Evolutionary conservation across 2,113 vertebrate genomes (phyloP).

Genomic region (Rhinoderma darwinii): DNA sequence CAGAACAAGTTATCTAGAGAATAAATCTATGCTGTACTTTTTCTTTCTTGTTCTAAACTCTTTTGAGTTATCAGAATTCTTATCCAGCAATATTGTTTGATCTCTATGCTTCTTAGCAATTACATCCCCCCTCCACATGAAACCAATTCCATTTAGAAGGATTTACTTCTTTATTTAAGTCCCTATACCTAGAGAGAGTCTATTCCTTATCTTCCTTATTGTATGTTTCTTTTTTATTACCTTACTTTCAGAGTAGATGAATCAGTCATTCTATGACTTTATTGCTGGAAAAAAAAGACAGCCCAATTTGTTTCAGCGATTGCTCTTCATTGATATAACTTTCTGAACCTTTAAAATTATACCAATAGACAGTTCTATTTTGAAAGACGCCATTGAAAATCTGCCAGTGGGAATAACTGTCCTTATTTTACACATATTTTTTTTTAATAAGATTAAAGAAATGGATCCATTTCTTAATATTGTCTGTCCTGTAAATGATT

Average conservation of each 20-base stretch:
- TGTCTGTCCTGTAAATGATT: constrained; percentile 7
- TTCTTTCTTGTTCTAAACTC: constrained; percentile 42
- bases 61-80: constrained; percentile 50
- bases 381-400: constrained; percentile 31
- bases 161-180: constrained; percentile 60
- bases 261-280: constrained; percentile 60
- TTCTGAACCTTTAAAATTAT: constrained; percentile 60
- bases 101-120: constrained; percentile 57
- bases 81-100: constrained; percentile 55
- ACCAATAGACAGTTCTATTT: constrained; percentile 52
- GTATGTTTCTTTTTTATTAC: constrained; percentile 58
- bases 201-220: constrained; percentile 60
- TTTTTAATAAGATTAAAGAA: constrained; percentile 55
- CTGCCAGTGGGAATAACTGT: constrained; percentile 41
- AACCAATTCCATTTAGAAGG: constrained; percentile 60
- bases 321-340: constrained; percentile 60
- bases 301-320: constrained; percentile 57
- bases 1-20: neutral
- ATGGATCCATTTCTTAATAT: constrained; percentile 39
- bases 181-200: constrained; percentile 53
- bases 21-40: constrained; percentile 31
- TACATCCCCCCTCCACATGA: constrained; percentile 46
- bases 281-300: constrained; percentile 58
- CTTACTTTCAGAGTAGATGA: constrained; percentile 55
- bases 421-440: constrained; percentile 38